Percentiles rank a stretch among this genome's conserved stretches.
phyloP scores from a whole-genome alignment of 2,888 invertebrate species.

The Sminthurides aquaticus region DNA sequence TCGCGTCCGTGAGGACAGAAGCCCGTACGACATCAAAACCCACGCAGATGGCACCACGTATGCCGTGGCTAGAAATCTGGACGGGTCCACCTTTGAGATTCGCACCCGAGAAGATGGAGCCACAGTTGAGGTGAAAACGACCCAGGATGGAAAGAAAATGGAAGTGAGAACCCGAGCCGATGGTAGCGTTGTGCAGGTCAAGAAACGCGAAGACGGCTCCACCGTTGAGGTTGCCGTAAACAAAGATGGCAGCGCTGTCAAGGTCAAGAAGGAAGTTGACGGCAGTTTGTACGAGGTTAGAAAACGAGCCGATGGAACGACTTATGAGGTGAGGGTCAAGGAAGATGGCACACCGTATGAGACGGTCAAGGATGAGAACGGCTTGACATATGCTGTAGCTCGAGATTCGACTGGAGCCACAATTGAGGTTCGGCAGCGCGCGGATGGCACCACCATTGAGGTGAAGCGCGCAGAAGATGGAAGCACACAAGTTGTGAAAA shows the following conservation, averaged over 20 bases:
- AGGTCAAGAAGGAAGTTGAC: slow-evolving; percentile 6
- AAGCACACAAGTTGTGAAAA: neutral
- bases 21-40: neutral
- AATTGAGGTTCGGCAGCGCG: slow-evolving; percentile 3
- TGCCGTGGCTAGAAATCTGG: neutral
- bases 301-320: slow-evolving; percentile 14
- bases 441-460: slow-evolving; percentile 6
- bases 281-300: slow-evolving; percentile 12
- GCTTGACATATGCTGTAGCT: slow-evolving; percentile 10
- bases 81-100: neutral
- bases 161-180: slow-evolving; percentile 8
- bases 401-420: slow-evolving; percentile 1
- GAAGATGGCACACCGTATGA: slow-evolving; percentile 14
- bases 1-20: neutral
- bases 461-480: slow-evolving; percentile 6
- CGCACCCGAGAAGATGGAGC: slow-evolving; percentile 1
- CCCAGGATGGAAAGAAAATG: slow-evolving; percentile 4
- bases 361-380: slow-evolving; percentile 12
- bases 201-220: neutral
- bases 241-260: slow-evolving; percentile 1
- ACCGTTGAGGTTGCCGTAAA: slow-evolving; percentile 4
- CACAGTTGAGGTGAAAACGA: slow-evolving; percentile 1
- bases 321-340: slow-evolving; percentile 1
- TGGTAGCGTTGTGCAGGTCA: slow-evolving; percentile 4
- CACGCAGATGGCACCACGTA: slow-evolving; percentile 7